Conservation (phyloP, 2,113 vertebrate genomes). For the Megalops atlanticus region DNA sequence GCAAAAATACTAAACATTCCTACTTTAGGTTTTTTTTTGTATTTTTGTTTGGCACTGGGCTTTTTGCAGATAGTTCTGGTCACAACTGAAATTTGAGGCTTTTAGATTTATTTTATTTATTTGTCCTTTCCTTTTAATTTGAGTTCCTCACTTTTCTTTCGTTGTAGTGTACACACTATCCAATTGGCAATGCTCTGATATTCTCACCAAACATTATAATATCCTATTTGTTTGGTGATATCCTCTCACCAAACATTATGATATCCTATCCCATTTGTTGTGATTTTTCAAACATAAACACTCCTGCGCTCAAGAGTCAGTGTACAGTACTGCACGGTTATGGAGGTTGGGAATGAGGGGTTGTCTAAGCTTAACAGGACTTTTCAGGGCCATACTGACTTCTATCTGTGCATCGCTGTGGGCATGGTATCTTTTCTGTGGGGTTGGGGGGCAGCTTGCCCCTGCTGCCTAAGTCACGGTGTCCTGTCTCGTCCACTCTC, state of each 20-base stretch:
- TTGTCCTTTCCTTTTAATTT: background rate
- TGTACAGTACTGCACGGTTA: background rate
- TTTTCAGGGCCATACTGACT: no score
- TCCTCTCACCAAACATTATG: background rate
- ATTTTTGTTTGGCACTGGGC: no score
- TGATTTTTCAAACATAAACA: no score
- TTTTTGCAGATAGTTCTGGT: no score
- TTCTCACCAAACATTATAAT: background rate
- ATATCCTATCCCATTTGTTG: no score
- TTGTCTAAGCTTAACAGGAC: background rate
- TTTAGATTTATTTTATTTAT: no score
- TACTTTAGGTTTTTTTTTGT: no score
- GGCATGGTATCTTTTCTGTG: constrained; percentile 20
- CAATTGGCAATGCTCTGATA: background rate
- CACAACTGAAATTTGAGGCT: no score
- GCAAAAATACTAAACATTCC: no score
- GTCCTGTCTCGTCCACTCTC: constrained; percentile 45
- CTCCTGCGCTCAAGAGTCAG: background rate
- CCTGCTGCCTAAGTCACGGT: constrained; percentile 52
- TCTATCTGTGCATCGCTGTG: background rate
- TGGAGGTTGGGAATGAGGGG: background rate
- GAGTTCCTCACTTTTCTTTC: background rate
- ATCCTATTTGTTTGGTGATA: no score
- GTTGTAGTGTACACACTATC: background rate
- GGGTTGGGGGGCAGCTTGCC: background rate